Evolutionary conservation across 35 echinoderm and acorn worm genomes (phyloP), one percentile per base, ranked within the genome.

Genomic region (Ophioderma brevispina): DNA sequence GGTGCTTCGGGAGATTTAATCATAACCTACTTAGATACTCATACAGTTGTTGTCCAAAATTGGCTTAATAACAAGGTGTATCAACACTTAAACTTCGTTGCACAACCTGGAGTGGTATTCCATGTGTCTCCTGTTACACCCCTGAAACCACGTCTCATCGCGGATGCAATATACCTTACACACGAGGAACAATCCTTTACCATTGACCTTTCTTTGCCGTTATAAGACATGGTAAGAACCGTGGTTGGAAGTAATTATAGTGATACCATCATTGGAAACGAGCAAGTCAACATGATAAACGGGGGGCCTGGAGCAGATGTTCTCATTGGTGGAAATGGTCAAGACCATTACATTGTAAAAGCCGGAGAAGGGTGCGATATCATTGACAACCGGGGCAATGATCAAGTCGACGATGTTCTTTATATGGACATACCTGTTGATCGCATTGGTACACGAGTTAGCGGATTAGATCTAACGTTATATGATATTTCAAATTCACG

Each of bases 311-410:
- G 76, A 10, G 76, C 8, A 77, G 76, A 77, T 77, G 28, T 77
- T 13, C n/a, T 77, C 13, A 13, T 77, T 8, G 76, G 76, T 77
- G 76, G 76, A 77, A 35, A 77, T 30, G 76, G 76, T 13, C 76
- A 77, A 77, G 76, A 77, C 76, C 76, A 77, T 30, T 77, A 77
- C 28, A 77, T 77, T 77, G 76, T 77, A 28, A 77, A 77, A 28
- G 76, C 8, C 13, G 76, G 76, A 13, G 76, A 77, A 30, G 76
- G 76, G 28, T 77, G 76, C 34, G 76, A 77, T 30, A 30, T 28
- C 28, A 77, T 77, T 28, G 30, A 77, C 76, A 77, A 77, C 76
- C 8, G 30, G 30, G 76, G 10, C 34, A 13, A 13, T 77, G 76
- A 77, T 77, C 28, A 13, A 30, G 76, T 77, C 13, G 30, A 30